Evolutionary conservation across 2,888 invertebrate species (phyloP), one percentile per base, ranked within the genome.

Genomic region (Ectemnius lituratus): DNA sequence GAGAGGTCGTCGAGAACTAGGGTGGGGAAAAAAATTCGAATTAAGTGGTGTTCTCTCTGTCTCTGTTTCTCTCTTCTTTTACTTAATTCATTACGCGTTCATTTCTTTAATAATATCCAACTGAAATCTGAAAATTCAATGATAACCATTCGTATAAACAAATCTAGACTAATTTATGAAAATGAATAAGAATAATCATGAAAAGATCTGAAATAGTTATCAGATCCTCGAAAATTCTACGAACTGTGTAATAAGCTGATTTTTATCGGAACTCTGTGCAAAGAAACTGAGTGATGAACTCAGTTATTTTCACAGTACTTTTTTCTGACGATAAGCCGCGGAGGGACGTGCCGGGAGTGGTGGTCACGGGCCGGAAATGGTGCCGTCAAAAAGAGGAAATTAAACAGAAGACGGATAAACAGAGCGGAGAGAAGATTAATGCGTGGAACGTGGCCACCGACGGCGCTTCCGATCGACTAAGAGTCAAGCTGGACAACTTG

Each of bases 331-430:
- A 76, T 68, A 70, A 76, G 63, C 63, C 70, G 77, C 37, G 52
- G 70, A 18, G 58, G 67, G 28, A 70, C 68, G 72, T 57, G 49
- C 56, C 62, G 28, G 58, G 45, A 67, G 62, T 49, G 64, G 56
- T 23, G 64, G 64, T 62, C 72, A 46, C 74, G 78, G 65, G 64
- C 62, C 76, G 88, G 88, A 89, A 89, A 88, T 87, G 84, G 83
- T 78, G 69, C 80, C 80, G 88, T 87, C 88, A 85, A 82, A 86
- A 85, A 82, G 84, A 85, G 89, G 89, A 89, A 89, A 89, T 89
- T 88, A 88, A 89, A 88, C 85, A 82, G 86, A 88, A 88, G 87
- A 86, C 84, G 88, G 88, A 89, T 89, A 88, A 89, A 88, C 88
- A 87, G 37, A 11, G 74, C 73, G 23, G 23, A 70, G 71, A 78